phyloP scores from a whole-genome alignment of 2,888 invertebrate genomes.

The Diaphora mendica region DNA sequence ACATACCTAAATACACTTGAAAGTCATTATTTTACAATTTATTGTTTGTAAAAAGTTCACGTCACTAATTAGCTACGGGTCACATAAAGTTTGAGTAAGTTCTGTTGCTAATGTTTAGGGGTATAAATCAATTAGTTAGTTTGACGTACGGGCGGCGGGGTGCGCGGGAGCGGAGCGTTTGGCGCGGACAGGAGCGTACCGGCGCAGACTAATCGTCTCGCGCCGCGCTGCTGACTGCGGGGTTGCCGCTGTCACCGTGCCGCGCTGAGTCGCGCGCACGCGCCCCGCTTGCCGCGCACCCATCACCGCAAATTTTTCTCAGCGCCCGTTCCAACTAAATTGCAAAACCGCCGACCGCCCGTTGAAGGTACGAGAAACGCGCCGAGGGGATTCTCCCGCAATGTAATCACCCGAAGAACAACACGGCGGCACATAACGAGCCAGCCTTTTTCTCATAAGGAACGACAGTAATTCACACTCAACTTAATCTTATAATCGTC shows the following conservation, averaged over 20 bases:
- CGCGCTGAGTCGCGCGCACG: slow-evolving; percentile 64
- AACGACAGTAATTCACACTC: slow-evolving; percentile 68
- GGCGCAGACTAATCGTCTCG: slow-evolving; percentile 50
- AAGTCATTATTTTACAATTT: slow-evolving; percentile 40
- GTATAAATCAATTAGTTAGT: slow-evolving; percentile 79
- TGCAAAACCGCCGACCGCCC: slow-evolving; percentile 77
- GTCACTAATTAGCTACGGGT: slow-evolving; percentile 47
- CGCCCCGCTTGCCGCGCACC: slow-evolving; percentile 51
- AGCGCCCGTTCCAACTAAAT: slow-evolving; percentile 77
- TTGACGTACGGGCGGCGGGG: slow-evolving; percentile 66
- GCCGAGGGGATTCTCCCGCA: slow-evolving; percentile 70
- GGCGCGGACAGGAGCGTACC: slow-evolving; percentile 45
- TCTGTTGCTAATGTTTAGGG: slow-evolving; percentile 61
- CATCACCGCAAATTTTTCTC: slow-evolving; percentile 79
- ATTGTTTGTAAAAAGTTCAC: slow-evolving; percentile 50
- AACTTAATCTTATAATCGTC: slow-evolving; percentile 73
- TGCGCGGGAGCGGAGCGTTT: slow-evolving; percentile 47
- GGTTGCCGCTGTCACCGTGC: slow-evolving; percentile 52
- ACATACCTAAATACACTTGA: slow-evolving; percentile 42
- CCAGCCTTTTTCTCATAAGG: slow-evolving; percentile 63
- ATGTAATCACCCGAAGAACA: slow-evolving; percentile 77
- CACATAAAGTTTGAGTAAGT: slow-evolving; percentile 63
- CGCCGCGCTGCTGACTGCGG: slow-evolving; percentile 61
- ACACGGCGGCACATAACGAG: slow-evolving; percentile 73
- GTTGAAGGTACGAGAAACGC: slow-evolving; percentile 71